A percentile compares a stretch with the other conserved stretches of the same genome.
These are phyloP conservation scores for Loripinus fragilis DNA, from an alignment of 2,888 invertebrate genomes.

Conservation along the genomic window DNA sequence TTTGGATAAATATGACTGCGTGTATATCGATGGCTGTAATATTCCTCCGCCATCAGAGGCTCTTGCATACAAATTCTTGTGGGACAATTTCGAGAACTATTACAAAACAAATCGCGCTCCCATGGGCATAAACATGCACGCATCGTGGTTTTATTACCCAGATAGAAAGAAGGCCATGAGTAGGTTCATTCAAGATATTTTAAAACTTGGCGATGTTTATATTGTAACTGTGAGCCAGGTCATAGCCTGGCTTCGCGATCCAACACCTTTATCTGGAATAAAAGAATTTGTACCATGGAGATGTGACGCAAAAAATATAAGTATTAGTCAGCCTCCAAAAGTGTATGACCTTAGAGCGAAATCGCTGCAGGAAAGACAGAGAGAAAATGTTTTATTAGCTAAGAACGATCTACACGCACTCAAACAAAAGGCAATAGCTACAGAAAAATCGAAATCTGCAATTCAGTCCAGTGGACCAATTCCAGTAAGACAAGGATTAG, in stretches of 20 bases:
- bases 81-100: slow-evolving; percentile 90
- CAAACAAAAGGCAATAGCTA: neutral
- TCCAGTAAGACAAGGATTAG: neutral
- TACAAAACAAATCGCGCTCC: slow-evolving; percentile 89
- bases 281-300: slow-evolving; percentile 73
- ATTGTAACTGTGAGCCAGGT: slow-evolving; percentile 73
- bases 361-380: neutral
- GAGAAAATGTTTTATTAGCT: neutral
- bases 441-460: neutral
- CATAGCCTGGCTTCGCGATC: slow-evolving; percentile 75
- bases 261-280: slow-evolving; percentile 66
- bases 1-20: slow-evolving; percentile 73
- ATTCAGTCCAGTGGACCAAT: neutral
- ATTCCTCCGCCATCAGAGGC: slow-evolving; percentile 74
- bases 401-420: neutral
- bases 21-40: slow-evolving; percentile 77
- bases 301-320: slow-evolving; percentile 51
- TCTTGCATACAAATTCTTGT: slow-evolving; percentile 85
- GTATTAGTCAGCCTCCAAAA: neutral
- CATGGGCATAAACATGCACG: slow-evolving; percentile 92
- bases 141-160: slow-evolving; percentile 86
- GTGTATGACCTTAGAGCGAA: neutral
- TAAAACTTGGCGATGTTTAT: slow-evolving; percentile 76
- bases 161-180: slow-evolving; percentile 76
- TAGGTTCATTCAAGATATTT: slow-evolving; percentile 73